phyloP scores from a whole-genome alignment of 1,140 invertebrate species.

The Pseudomyrmex dendroicus region DNA sequence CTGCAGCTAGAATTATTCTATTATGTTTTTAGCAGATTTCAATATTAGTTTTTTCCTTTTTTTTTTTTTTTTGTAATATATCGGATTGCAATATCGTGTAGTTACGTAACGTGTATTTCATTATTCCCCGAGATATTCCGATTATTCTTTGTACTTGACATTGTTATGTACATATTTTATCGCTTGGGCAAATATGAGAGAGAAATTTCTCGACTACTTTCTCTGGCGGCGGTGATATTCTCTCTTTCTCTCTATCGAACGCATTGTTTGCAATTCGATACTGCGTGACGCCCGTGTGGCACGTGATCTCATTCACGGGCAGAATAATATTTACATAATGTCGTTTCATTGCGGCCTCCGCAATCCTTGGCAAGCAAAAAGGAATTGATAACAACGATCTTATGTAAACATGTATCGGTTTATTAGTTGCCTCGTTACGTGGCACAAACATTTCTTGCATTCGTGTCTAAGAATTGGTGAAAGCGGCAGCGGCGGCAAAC shows the following conservation, averaged over 20 bases:
- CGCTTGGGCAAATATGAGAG: slow-evolving; percentile 25
- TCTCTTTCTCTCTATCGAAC: neutral
- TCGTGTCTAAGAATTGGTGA: slow-evolving; percentile 55
- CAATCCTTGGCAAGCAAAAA: neutral
- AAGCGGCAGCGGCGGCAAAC: slow-evolving; percentile 42
- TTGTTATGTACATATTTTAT: neutral
- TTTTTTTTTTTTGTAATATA: too few relatives aligned
- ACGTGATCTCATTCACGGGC: slow-evolving; percentile 48
- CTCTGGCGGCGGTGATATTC: slow-evolving; percentile 2
- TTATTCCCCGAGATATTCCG: neutral
- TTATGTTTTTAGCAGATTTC: neutral
- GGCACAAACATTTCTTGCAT: slow-evolving; percentile 30
- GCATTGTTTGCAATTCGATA: slow-evolving; percentile 46
- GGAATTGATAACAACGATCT: slow-evolving; percentile 51
- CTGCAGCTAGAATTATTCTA: neutral
- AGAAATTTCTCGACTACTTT: too few relatives aligned
- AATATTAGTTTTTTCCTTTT: neutral
- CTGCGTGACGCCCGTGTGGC: neutral
- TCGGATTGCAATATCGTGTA: too few relatives aligned
- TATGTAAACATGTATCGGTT: slow-evolving; percentile 47
- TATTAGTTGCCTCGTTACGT: slow-evolving; percentile 62
- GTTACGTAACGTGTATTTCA: too few relatives aligned
- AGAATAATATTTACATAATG: slow-evolving; percentile 40
- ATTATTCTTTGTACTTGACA: slow-evolving; percentile 12
- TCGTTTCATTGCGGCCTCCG: neutral